A percentile compares a stretch with the other conserved stretches of the same genome.
phyloP scores from a whole-genome alignment of 2,113 vertebrate species.

The Lasiurus borealis region DNA sequence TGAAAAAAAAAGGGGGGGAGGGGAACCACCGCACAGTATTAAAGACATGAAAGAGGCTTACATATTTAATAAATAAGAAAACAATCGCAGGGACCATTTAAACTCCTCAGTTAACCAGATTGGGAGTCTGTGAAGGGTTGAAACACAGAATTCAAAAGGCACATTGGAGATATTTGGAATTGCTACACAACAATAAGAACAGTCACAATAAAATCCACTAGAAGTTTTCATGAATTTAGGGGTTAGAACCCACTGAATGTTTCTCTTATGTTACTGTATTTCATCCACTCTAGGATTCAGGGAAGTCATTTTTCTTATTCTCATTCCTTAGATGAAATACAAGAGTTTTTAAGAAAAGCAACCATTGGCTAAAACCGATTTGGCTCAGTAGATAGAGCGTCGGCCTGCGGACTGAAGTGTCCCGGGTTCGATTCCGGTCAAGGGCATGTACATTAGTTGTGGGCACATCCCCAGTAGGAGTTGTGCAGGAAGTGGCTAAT shows the following conservation, averaged over 20 bases:
- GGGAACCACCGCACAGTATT: not conserved
- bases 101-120: slow-evolving; percentile 68
- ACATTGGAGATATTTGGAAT: slow-evolving; percentile 64
- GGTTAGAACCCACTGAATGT: not conserved
- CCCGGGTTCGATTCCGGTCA: too few species aligned
- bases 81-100: slow-evolving; percentile 65
- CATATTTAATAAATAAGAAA: slow-evolving; percentile 67
- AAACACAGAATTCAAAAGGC: slow-evolving; percentile 72
- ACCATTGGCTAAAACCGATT: not conserved
- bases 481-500: too few species aligned
- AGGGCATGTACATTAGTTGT: too few species aligned
- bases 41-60: slow-evolving; percentile 69
- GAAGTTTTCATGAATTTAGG: not conserved
- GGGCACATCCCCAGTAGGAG: too few species aligned
- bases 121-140: slow-evolving; percentile 61
- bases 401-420: too few species aligned
- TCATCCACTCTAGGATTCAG: not conserved
- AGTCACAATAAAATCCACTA: not conserved
- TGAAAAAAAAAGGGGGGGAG: slow-evolving; percentile 66
- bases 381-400: too few species aligned
- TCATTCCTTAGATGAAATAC: not conserved
- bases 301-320: not conserved
- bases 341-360: not conserved
- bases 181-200: not conserved
- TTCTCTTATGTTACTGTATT: not conserved